Evolutionary conservation across 2,797 vertebrate species (phyloP).

Genomic region (Rhinichthys osculus): DNA sequence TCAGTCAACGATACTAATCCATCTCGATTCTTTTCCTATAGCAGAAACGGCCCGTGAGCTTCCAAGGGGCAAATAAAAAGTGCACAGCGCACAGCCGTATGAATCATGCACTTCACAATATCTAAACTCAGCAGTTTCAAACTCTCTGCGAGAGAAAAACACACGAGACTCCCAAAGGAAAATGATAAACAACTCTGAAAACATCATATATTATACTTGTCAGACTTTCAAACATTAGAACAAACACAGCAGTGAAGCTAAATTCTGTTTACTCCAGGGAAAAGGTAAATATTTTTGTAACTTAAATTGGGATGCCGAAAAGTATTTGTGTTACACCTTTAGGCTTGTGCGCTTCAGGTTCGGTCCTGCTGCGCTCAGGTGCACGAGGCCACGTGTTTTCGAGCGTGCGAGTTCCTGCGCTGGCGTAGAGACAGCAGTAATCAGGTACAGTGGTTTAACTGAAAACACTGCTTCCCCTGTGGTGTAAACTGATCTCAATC

Average conservation of each 20-base stretch:
- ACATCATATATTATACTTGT: constrained; percentile 80
- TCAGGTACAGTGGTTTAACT: constrained; percentile 73
- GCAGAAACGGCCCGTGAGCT: constrained; percentile 68
- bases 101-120: constrained; percentile 83
- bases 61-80: constrained; percentile 74
- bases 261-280: constrained; percentile 79
- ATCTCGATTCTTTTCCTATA: constrained; percentile 61
- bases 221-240: constrained; percentile 83
- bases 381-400: constrained; percentile 54
- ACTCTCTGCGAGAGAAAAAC: constrained; percentile 70
- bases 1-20: constrained; percentile 23
- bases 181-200: constrained; percentile 87
- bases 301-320: constrained; percentile 67
- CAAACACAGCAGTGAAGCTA: constrained; percentile 74
- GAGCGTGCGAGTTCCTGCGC: constrained; percentile 25
- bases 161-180: constrained; percentile 72
- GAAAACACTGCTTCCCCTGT: constrained; percentile 73
- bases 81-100: constrained; percentile 75
- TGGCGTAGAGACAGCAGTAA: constrained; percentile 52
- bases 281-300: constrained; percentile 71
- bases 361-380: constrained; percentile 72
- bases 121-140: constrained; percentile 85
- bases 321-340: constrained; percentile 64
- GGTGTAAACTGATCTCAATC: constrained; percentile 64
- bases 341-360: constrained; percentile 45